phyloP scores from a whole-genome alignment of 2,113 vertebrate genomes.

The crab-eating macaque (Macaca fascicularis) region DNA sequence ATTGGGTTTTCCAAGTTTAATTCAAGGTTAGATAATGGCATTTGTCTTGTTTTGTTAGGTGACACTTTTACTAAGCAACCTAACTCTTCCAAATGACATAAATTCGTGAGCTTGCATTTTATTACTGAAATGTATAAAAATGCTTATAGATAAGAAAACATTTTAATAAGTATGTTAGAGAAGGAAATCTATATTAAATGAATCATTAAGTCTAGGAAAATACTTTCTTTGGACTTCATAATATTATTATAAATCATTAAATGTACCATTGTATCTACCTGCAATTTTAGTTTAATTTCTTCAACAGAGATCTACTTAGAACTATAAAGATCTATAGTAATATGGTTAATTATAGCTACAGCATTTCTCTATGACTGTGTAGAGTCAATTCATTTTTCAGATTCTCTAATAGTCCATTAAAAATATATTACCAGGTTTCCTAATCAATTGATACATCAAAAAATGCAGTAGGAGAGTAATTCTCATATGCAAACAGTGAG shows the following conservation, averaged over 20 bases:
- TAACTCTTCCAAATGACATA: not conserved
- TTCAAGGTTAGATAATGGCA: not conserved
- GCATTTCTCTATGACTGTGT: not conserved
- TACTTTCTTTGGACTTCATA: not conserved
- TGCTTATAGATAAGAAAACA: not conserved
- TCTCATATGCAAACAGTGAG: slow-evolving; percentile 3
- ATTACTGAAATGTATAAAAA: slow-evolving; percentile 32
- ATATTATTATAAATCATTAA: slow-evolving; percentile 10
- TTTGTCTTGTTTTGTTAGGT: not conserved
- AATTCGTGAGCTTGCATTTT: not conserved
- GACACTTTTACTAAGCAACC: not conserved
- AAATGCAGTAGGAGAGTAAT: slow-evolving; percentile 37
- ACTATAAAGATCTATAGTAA: not conserved
- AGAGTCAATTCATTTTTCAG: slow-evolving; percentile 21
- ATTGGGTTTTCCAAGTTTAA: not conserved
- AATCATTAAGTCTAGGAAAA: not conserved
- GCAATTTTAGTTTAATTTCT: slow-evolving; percentile 12
- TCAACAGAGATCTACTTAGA: not conserved
- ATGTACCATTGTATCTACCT: not conserved
- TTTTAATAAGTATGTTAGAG: not conserved
- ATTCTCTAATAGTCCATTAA: not conserved
- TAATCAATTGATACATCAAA: slow-evolving; percentile 16
- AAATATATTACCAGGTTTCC: slow-evolving; percentile 29
- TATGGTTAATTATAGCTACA: not conserved
- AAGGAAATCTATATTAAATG: not conserved